These are phyloP conservation scores for Scaptomyza montana DNA, from an alignment of 1,140 invertebrate species.

Conservation along the genomic window DNA sequence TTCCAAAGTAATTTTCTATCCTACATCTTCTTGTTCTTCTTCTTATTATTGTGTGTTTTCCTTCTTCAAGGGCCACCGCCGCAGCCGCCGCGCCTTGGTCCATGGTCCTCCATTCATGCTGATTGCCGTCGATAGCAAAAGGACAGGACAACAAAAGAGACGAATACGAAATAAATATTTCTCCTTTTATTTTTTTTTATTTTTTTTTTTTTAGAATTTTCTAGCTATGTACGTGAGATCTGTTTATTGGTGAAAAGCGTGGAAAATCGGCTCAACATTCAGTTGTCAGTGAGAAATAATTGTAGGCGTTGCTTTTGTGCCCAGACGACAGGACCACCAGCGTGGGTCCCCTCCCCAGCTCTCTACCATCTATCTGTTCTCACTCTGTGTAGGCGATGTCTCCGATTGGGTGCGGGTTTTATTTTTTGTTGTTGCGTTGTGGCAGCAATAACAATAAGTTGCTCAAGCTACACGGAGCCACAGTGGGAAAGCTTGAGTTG, in stretches of 20 bases:
- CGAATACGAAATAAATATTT: conserved; percentile 42
- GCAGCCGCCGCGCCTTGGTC: conserved; percentile 39
- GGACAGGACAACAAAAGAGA: conserved; percentile 39
- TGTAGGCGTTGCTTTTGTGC: conserved; percentile 34
- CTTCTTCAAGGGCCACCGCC: conserved; percentile 55
- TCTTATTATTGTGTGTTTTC: conserved; percentile 29
- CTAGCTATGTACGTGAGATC: conserved; percentile 68
- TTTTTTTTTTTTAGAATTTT: background rate
- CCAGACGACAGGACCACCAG: conserved; percentile 35
- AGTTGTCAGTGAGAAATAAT: conserved; percentile 14
- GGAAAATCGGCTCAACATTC: conserved; percentile 43
- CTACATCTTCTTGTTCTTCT: conserved; percentile 47
- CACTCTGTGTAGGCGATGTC: conserved; percentile 27
- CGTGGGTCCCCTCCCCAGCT: conserved; percentile 5
- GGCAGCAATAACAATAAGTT: conserved; percentile 43
- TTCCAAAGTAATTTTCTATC: conserved; percentile 69
- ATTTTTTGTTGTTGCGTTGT: conserved; percentile 2
- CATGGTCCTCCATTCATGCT: conserved; percentile 67
- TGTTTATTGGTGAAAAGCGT: conserved; percentile 70
- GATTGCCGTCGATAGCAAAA: conserved; percentile 70
- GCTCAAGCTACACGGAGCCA: conserved; percentile 17
- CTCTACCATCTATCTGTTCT: background rate
- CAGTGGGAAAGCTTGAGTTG: conserved; percentile 42
- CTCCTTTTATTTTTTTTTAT: conserved; percentile 11
- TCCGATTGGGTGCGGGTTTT: conserved; percentile 34